Conservation (phyloP, 2,113 vertebrate genomes). For the Rhinichthys klamathensis region DNA sequence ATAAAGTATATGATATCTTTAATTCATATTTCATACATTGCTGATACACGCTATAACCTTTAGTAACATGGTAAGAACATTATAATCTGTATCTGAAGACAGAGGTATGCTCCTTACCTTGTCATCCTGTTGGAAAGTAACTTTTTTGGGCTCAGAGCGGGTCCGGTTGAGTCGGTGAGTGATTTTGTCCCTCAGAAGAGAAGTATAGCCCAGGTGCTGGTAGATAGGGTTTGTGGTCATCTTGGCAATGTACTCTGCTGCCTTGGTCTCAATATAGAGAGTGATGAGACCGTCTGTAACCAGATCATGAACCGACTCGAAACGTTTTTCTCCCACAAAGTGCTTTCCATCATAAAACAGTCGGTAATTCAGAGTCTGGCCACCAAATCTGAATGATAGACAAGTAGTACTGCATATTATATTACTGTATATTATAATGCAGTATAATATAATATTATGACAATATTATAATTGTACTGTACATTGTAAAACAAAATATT, state of each 20-base stretch:
- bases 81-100: neutral
- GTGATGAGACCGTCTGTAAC: conserved; percentile 98
- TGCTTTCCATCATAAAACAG: conserved; percentile 98
- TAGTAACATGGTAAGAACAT: neutral
- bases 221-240: conserved; percentile 99
- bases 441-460: too few relatives aligned
- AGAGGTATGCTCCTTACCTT: conserved; percentile 80
- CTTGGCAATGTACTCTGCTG: conserved; percentile 96
- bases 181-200: conserved; percentile 91
- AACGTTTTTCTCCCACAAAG: conserved; percentile 97
- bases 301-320: conserved; percentile 94
- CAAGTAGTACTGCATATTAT: neutral
- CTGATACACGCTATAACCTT: neutral
- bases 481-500: neutral
- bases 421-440: neutral
- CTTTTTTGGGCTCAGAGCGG: conserved; percentile 84
- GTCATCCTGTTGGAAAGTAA: conserved; percentile 85
- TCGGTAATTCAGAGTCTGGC: conserved; percentile 95
- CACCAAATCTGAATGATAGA: conserved; percentile 82
- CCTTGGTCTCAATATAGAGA: conserved; percentile 96
- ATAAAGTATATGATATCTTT: neutral
- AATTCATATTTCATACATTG: neutral
- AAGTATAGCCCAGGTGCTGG: conserved; percentile 92
- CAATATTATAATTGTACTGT: neutral
- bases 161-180: conserved; percentile 85